Evolutionary conservation across 2,113 vertebrate species (phyloP).

Genomic region (Lepisosteus oculatus): DNA sequence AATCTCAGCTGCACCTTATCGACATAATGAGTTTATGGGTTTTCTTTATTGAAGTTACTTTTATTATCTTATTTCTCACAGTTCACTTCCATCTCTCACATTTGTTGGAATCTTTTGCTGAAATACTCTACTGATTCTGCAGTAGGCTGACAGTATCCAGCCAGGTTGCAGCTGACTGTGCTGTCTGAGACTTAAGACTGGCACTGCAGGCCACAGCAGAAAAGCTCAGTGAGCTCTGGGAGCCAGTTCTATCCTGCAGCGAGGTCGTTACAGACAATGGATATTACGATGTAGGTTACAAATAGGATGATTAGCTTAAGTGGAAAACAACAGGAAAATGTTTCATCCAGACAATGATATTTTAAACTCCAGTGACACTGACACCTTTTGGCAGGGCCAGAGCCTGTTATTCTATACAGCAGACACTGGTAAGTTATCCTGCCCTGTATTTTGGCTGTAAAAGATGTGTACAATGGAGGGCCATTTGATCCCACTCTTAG

Average conservation of each 20-base stretch:
- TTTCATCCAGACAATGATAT: slow-evolving; percentile 39
- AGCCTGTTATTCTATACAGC: slow-evolving; percentile 48
- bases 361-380: slow-evolving; percentile 37
- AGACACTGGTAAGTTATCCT: slow-evolving; percentile 49
- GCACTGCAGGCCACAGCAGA: too few species aligned
- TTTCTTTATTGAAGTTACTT: too few species aligned
- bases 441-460: slow-evolving; percentile 45
- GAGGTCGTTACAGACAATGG: neutral
- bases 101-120: too few species aligned
- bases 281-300: slow-evolving; percentile 21
- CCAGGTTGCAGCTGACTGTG: too few species aligned
- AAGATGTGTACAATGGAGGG: slow-evolving; percentile 61
- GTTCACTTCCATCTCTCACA: too few species aligned
- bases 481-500: slow-evolving; percentile 56
- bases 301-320: slow-evolving; percentile 45
- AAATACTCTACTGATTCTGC: too few species aligned
- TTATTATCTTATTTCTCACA: too few species aligned
- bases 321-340: slow-evolving; percentile 38
- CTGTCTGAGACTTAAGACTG: too few species aligned
- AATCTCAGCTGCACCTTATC: too few species aligned
- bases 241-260: too few species aligned
- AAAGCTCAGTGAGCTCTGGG: neutral
- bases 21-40: too few species aligned
- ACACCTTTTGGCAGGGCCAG: slow-evolving; percentile 41
- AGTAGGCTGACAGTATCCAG: too few species aligned